phyloP scores from a whole-genome alignment of 2,113 vertebrate genomes.

The Phalacrocorax brasilianus region DNA sequence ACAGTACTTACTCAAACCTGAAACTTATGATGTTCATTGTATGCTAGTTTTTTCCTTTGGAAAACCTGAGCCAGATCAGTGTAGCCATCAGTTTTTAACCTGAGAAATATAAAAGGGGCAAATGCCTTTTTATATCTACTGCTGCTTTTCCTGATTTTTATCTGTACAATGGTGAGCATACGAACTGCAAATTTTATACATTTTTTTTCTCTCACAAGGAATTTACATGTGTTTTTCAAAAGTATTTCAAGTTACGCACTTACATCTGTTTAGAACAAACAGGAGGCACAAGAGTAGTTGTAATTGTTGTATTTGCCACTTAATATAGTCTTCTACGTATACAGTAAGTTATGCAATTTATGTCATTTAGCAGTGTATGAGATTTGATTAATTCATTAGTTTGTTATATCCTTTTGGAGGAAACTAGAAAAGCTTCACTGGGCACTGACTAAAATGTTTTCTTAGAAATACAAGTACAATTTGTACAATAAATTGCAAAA shows the following conservation, averaged over 20 bases:
- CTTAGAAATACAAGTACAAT: not conserved
- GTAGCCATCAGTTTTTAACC: not conserved
- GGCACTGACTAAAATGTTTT: not conserved
- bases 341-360: not conserved
- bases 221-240: not conserved
- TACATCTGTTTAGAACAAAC: not conserved
- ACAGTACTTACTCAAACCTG: not conserved
- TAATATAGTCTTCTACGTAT: not conserved
- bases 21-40: not conserved
- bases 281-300: not conserved
- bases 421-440: not conserved
- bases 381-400: not conserved
- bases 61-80: not conserved
- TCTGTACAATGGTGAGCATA: accelerated
- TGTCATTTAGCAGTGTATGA: not conserved
- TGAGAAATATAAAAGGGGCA: not conserved
- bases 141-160: not conserved
- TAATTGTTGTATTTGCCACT: not conserved
- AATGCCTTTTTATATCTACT: not conserved
- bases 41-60: not conserved
- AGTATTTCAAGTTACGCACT: not conserved
- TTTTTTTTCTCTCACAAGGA: not conserved
- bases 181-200: not conserved
- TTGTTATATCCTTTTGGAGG: not conserved
- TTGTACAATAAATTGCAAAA: not conserved